Evolutionary conservation across 2,888 invertebrate species (phyloP).

Genomic region (Ectemnius lituratus): DNA sequence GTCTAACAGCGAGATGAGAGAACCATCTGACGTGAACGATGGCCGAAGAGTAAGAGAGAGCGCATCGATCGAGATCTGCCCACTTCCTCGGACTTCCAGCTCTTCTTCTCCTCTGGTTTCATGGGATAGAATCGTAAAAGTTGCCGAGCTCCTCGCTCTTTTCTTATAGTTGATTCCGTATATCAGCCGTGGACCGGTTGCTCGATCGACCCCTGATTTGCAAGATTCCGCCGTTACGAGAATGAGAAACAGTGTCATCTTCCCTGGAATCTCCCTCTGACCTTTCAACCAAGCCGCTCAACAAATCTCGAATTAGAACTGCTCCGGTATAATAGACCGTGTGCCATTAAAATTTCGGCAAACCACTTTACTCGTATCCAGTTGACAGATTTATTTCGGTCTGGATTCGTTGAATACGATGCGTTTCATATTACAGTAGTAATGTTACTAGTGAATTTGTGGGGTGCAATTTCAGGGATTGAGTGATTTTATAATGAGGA

Average conservation of each 20-base stretch:
- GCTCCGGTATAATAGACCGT: too few relatives aligned
- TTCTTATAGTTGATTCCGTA: neutral
- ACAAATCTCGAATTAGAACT: too few relatives aligned
- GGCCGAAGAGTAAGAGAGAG: neutral
- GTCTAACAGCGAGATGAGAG: neutral
- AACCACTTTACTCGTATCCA: too few relatives aligned
- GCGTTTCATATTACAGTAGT: too few relatives aligned
- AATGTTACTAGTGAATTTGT: too few relatives aligned
- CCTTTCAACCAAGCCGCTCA: too few relatives aligned
- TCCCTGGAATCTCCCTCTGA: too few relatives aligned
- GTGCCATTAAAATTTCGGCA: too few relatives aligned
- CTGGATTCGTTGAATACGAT: too few relatives aligned
- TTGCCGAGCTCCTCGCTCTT: conserved; percentile 21
- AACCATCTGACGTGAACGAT: conserved; percentile 12
- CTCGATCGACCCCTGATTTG: conserved; percentile 37
- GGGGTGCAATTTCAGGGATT: too few relatives aligned
- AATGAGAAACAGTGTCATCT: conserved; percentile 11
- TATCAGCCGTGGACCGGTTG: neutral
- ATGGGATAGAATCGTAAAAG: conserved; percentile 52
- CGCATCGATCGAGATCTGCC: conserved; percentile 41
- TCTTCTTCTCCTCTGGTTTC: conserved; percentile 29
- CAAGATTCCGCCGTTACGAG: conserved; percentile 31
- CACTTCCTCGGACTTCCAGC: conserved; percentile 7
- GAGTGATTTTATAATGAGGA: too few relatives aligned
- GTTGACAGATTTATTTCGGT: too few relatives aligned